Evolutionary conservation across 2,888 invertebrate genomes (phyloP).

Genomic region (Drosophila hawaiiensis): DNA sequence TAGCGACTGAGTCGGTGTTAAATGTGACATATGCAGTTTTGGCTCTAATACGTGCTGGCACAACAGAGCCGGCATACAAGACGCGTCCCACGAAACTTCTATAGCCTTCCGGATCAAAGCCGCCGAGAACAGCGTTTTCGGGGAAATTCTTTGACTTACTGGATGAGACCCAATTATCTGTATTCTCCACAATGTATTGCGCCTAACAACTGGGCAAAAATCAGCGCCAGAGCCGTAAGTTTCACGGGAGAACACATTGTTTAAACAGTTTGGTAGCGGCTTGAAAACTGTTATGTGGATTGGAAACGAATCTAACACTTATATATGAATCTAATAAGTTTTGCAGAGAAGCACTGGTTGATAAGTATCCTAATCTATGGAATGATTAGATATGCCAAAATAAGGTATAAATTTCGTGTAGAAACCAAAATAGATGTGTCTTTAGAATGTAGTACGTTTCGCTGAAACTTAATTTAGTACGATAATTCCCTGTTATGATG

Average conservation of each 20-base stretch:
- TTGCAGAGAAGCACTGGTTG: conserved; percentile 2
- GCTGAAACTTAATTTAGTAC: background rate
- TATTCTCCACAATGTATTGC: conserved; percentile 42
- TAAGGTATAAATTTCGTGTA: conserved; percentile 9
- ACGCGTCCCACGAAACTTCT: conserved; percentile 57
- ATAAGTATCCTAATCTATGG: conserved; percentile 4
- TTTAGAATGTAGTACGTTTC: background rate
- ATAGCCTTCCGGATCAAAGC: conserved; percentile 54
- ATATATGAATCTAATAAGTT: background rate
- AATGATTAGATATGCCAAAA: conserved; percentile 29
- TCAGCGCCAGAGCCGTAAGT: conserved; percentile 10
- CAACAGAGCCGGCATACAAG: conserved; percentile 2
- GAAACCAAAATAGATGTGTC: background rate
- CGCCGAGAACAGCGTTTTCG: conserved; percentile 43
- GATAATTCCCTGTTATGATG: background rate
- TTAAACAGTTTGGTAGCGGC: conserved; percentile 2
- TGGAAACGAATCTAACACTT: background rate
- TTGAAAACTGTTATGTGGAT: background rate
- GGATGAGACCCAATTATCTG: conserved; percentile 42
- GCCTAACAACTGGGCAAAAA: conserved; percentile 44
- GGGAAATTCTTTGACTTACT: conserved; percentile 39
- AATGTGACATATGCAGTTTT: conserved; percentile 37
- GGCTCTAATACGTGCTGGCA: conserved; percentile 54
- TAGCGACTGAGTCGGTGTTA: conserved; percentile 10
- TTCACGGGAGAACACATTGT: conserved; percentile 40